Conservation (phyloP, 1,140 invertebrate species). For the Papilio helenus region DNA sequence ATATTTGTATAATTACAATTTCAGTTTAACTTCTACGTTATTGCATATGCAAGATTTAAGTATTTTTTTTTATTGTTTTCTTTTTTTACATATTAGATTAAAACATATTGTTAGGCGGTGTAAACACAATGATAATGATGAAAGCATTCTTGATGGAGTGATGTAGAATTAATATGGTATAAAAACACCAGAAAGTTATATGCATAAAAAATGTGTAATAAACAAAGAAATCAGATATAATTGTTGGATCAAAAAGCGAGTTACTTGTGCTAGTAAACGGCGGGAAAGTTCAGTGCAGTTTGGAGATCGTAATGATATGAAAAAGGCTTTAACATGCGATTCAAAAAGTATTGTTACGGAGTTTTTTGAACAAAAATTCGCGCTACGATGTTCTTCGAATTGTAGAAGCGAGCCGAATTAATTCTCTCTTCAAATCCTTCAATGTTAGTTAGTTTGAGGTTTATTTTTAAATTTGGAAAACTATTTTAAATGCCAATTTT, state of each 20-base stretch:
- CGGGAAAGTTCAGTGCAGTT: conserved; percentile 13
- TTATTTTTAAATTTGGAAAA: background rate
- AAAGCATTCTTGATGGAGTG: conserved; percentile 28
- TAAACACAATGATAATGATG: conserved; percentile 28
- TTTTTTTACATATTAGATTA: conserved; percentile 9
- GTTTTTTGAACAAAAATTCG: background rate
- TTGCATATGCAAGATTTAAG: background rate
- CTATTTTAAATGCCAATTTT: background rate
- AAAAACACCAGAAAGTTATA: conserved; percentile 29
- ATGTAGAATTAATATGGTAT: conserved; percentile 6
- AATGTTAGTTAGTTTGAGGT: background rate
- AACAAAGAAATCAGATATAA: conserved; percentile 4
- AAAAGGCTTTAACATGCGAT: conserved; percentile 17
- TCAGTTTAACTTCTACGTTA: too few relatives aligned
- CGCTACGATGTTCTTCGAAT: conserved; percentile 22
- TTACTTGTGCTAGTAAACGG: background rate
- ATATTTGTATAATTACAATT: background rate
- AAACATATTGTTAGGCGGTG: conserved; percentile 25
- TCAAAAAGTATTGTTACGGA: conserved; percentile 3
- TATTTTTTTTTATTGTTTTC: background rate
- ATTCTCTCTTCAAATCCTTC: conserved; percentile 28
- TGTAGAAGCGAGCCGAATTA: conserved; percentile 13
- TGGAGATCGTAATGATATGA: conserved; percentile 6
- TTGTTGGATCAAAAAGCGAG: conserved; percentile 1
- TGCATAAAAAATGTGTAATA: background rate